Evolutionary conservation across 1,140 invertebrate genomes (phyloP).

Genomic region (Anagrus nilaparvatae): DNA sequence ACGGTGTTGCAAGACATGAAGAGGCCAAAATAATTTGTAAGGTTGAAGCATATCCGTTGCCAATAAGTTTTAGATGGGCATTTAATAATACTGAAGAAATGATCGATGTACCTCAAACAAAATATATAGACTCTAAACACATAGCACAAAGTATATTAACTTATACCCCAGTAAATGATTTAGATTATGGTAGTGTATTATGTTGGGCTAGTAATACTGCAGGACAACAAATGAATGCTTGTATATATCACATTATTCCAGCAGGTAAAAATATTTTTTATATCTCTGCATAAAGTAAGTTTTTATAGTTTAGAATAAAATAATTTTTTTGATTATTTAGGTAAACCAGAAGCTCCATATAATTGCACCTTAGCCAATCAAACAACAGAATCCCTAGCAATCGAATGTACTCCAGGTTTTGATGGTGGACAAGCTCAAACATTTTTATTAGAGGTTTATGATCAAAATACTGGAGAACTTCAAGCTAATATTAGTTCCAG

Average conservation of each 20-base stretch:
- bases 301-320: not conserved
- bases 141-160: slow-evolving; percentile 60
- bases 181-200: slow-evolving; percentile 59
- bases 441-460: slow-evolving; percentile 64
- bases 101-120: slow-evolving; percentile 58
- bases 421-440: slow-evolving; percentile 65
- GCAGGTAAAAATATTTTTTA: slow-evolving; percentile 46
- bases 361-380: slow-evolving; percentile 73
- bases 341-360: slow-evolving; percentile 68
- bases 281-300: too few relatives aligned
- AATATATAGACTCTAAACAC: slow-evolving; percentile 48
- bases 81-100: slow-evolving; percentile 81
- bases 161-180: slow-evolving; percentile 68
- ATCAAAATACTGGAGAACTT: slow-evolving; percentile 52
- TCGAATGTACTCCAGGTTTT: slow-evolving; percentile 68
- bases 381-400: slow-evolving; percentile 65
- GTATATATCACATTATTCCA: slow-evolving; percentile 59
- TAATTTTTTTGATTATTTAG: too few relatives aligned
- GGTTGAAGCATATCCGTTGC: slow-evolving; percentile 76
- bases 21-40: slow-evolving; percentile 69
- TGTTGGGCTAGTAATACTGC: slow-evolving; percentile 58
- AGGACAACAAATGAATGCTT: slow-evolving; percentile 55
- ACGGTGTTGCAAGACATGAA: slow-evolving; percentile 76
- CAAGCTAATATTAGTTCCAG: slow-evolving; percentile 58
- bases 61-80: slow-evolving; percentile 76